These are phyloP conservation scores for Orthonevra nobilis DNA, from an alignment of 2,888 invertebrate genomes.

Conservation along the genomic window DNA sequence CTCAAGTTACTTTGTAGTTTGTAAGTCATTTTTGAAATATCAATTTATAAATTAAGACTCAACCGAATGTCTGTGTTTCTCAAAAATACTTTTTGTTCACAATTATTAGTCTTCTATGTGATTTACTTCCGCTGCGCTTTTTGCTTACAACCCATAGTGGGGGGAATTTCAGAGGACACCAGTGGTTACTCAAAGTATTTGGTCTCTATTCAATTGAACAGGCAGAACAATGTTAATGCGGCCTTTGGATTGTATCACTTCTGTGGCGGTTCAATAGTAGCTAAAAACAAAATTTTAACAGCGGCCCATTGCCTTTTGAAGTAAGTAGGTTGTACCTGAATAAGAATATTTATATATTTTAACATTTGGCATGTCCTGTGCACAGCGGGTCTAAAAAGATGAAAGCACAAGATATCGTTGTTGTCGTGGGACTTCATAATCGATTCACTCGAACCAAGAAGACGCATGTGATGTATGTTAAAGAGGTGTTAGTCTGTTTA, in stretches of 20 bases:
- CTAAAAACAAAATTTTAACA: slow-evolving; percentile 27
- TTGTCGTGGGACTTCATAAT: slow-evolving; percentile 20
- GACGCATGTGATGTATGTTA: slow-evolving; percentile 6
- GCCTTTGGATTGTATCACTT: slow-evolving; percentile 38
- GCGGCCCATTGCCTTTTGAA: slow-evolving; percentile 42
- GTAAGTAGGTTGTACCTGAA: slow-evolving; percentile 5
- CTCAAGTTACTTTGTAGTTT: no score
- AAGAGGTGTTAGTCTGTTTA: background rate
- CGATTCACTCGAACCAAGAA: background rate
- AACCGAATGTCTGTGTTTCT: no score
- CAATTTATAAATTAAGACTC: no score
- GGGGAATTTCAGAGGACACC: background rate
- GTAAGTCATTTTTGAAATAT: no score
- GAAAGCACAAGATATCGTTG: slow-evolving; percentile 19
- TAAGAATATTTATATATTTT: no score
- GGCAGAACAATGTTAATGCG: background rate
- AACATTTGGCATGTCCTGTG: no score
- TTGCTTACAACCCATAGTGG: no score
- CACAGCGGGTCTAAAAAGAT: no score
- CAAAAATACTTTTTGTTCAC: no score
- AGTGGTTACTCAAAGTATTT: slow-evolving; percentile 11
- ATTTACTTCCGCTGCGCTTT: no score
- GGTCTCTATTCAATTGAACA: slow-evolving; percentile 28
- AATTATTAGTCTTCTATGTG: no score
- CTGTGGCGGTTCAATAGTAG: slow-evolving; percentile 43